Base-by-base conservation (phyloP, 2,888 invertebrate species). In the Ctenicera cuprea region DNA sequence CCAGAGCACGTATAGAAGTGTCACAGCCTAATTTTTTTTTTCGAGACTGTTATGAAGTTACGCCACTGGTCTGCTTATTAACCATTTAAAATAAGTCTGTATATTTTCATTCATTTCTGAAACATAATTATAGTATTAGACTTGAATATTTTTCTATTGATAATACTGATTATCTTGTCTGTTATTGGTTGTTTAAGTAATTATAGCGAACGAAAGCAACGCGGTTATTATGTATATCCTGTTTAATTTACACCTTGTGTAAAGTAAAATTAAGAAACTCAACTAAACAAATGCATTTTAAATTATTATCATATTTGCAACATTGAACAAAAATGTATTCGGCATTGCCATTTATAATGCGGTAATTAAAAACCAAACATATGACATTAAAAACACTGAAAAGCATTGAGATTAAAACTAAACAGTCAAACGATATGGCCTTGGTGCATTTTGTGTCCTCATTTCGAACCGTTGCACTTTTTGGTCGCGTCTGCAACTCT, bases 401-500 rank as follows among this genome's bases (percentile, higher is more conserved):
- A 66, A 69, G 64, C 64, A 73, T 65, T 59, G 59, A 74, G 70
- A 67, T 74, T 69, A 67, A 65, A 71, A 67, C 74, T 67, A 69
- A 63, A 61, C 70, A 74, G 74, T 63, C 82, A 85, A 85, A 85
- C 81, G 81, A 82, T 82, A 79, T 83, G 84, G 83, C 86, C 86
- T 86, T 86, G 86, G 82, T 83, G 84, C 83, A 85, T 84, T 85
- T 85, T 83, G 85, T 85, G 86, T 86, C 86, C 86, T 84, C 86
- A 86, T 83, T 86, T 86, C 84, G 80, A 84, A 85, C 79, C 86
- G 80, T 85, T 86, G 85, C 86, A 85, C 85, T 85, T 85, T 85
- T 85, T 78, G 80, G 78, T 72, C 63, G 77, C 71, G 72, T 71
- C 71, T 75, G 74, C 72, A 41, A 59, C 68, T 73, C 73, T 73